Conservation (phyloP, 2,797 vertebrate species). For the Hirundo rustica region DNA sequence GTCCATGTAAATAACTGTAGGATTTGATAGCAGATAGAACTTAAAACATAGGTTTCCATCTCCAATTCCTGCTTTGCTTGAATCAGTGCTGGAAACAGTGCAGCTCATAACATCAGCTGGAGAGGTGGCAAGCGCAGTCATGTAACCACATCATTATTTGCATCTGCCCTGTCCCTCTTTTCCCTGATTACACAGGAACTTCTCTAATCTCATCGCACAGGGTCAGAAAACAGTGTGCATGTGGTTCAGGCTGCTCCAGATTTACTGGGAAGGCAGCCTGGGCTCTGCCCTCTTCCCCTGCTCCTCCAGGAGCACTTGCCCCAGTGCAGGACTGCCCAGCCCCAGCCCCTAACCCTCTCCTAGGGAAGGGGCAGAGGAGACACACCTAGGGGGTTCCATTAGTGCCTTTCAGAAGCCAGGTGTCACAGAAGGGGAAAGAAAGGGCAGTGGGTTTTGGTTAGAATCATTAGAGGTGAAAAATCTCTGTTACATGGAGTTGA, state of each 20-base stretch:
- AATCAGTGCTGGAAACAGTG: neutral
- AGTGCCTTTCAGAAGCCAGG: neutral
- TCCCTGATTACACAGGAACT: neutral
- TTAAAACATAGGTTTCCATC: neutral
- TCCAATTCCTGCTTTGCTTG: neutral
- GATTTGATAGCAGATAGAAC: constrained; percentile 13
- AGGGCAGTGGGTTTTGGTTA: neutral
- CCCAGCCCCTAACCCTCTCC: neutral
- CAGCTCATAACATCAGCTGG: neutral
- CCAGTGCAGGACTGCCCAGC: neutral
- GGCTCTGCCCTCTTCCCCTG: neutral
- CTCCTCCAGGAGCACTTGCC: neutral
- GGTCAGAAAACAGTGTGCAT: neutral
- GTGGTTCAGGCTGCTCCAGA: neutral
- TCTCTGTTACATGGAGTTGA: neutral
- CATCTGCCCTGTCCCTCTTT: neutral
- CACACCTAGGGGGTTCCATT: neutral
- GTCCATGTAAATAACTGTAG: neutral
- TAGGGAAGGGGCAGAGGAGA: neutral
- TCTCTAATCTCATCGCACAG: neutral
- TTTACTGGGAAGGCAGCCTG: neutral
- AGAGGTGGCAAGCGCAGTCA: neutral
- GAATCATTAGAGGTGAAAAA: neutral
- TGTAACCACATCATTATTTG: neutral
- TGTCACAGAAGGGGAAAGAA: neutral